Evolutionary conservation across 1,140 invertebrate genomes (phyloP).

Genomic region (Euwallacea fornicatus): DNA sequence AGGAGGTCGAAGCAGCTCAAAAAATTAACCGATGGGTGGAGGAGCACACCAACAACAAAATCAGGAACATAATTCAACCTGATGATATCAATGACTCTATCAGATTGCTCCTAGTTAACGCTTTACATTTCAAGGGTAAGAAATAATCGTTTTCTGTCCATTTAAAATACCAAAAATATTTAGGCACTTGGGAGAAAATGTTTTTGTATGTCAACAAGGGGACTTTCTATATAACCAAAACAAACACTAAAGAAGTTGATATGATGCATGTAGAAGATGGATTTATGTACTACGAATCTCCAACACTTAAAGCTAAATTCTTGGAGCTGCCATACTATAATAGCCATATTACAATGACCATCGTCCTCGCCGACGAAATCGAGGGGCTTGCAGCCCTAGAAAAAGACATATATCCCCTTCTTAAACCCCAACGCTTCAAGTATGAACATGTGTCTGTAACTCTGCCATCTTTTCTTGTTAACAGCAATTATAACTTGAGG

Average conservation of each 20-base stretch:
- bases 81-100: slow-evolving; percentile 59
- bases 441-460: slow-evolving; percentile 42
- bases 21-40: slow-evolving; percentile 74
- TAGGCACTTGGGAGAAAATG: slow-evolving; percentile 58
- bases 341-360: slow-evolving; percentile 56
- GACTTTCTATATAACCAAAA: slow-evolving; percentile 51
- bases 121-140: slow-evolving; percentile 75
- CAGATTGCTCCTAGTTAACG: slow-evolving; percentile 75
- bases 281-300: slow-evolving; percentile 55
- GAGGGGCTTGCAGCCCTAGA: slow-evolving; percentile 56
- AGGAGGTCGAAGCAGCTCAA: slow-evolving; percentile 49
- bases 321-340: slow-evolving; percentile 63
- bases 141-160: background rate
- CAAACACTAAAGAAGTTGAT: slow-evolving; percentile 46
- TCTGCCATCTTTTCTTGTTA: slow-evolving; percentile 56
- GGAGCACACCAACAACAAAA: slow-evolving; percentile 70
- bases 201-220: slow-evolving; percentile 60
- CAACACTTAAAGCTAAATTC: slow-evolving; percentile 58
- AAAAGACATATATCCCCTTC: slow-evolving; percentile 41
- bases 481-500: slow-evolving; percentile 52
- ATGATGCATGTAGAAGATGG: slow-evolving; percentile 33
- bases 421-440: slow-evolving; percentile 37
- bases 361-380: slow-evolving; percentile 66
- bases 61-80: slow-evolving; percentile 66
- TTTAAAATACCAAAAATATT: background rate